Percentiles rank a stretch among this genome's conserved stretches.
Conservation (phyloP, 2,797 vertebrate genomes). For the Buceros bicornis region DNA sequence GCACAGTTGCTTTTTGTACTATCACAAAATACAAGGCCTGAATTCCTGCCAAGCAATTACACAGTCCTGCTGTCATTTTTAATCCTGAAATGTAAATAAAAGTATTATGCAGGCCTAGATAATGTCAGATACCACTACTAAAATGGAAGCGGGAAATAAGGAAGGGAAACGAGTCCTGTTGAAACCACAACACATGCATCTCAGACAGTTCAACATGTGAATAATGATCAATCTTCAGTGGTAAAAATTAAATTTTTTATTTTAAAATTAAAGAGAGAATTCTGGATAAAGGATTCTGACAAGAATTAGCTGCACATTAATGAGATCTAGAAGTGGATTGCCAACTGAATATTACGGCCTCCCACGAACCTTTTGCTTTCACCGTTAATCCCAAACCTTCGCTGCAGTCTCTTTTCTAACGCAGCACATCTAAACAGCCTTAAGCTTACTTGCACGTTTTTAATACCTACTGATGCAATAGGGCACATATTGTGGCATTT, state of each 20-base stretch:
- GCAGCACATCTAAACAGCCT: neutral
- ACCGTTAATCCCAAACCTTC: neutral
- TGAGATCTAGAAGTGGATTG: neutral
- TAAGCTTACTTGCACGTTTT: constrained; percentile 40
- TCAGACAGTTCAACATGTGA: neutral
- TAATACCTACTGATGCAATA: neutral
- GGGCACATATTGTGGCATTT: constrained; percentile 12
- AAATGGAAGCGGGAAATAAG: neutral
- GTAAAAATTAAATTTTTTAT: neutral
- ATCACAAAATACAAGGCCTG: constrained; percentile 7
- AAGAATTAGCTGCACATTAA: neutral
- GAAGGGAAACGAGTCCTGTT: neutral
- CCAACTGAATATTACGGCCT: neutral
- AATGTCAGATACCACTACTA: neutral
- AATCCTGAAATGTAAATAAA: constrained; percentile 31
- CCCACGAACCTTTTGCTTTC: neutral
- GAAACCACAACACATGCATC: neutral
- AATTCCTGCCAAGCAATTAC: constrained; percentile 26
- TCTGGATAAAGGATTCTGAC: neutral
- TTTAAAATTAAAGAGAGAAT: neutral
- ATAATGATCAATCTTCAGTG: neutral
- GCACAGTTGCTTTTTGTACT: neutral
- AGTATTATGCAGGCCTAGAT: neutral
- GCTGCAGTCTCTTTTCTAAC: neutral
- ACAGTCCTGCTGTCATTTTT: constrained; percentile 2